Conservation (phyloP, 2,797 vertebrate genomes). For the Hippoglossus hippoglossus region DNA sequence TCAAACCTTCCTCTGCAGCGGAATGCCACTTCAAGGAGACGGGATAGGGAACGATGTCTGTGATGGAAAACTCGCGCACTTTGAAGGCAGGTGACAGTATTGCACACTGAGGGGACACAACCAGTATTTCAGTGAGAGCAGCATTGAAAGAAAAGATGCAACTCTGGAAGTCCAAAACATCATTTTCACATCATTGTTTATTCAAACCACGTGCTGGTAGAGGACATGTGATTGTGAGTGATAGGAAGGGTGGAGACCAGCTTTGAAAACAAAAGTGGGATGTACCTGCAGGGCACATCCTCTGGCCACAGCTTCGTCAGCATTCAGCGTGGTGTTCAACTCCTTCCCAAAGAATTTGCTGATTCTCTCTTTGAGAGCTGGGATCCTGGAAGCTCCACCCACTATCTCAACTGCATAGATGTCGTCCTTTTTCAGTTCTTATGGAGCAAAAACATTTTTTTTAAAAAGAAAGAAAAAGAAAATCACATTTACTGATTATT, state of each 20-base stretch:
- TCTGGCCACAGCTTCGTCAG: constrained; percentile 96
- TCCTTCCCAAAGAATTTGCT: constrained; percentile 98
- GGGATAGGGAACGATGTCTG: constrained; percentile 91
- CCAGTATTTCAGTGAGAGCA: background rate
- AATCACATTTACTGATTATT: no score
- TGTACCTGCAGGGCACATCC: constrained; percentile 96
- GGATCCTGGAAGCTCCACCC: constrained; percentile 96
- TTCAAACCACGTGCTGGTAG: background rate
- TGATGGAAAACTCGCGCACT: constrained; percentile 98
- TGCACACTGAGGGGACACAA: constrained; percentile 88
- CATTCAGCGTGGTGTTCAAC: constrained; percentile 95
- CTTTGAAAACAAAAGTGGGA: constrained; percentile 3
- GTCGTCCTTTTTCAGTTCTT: constrained; percentile 96
- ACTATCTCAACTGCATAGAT: constrained; percentile 98
- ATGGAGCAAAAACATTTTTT: constrained; percentile 24
- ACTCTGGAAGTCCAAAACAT: background rate
- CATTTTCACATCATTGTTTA: background rate
- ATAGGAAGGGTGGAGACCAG: background rate
- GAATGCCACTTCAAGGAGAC: constrained; percentile 98
- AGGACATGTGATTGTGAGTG: background rate
- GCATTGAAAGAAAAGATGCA: background rate
- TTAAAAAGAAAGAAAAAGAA: background rate
- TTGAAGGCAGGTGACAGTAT: constrained; percentile 99
- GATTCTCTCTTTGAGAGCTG: constrained; percentile 95
- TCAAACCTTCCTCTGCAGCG: constrained; percentile 93